Conservation (phyloP, 2,113 vertebrate species). For the Dipodomys merriami region DNA sequence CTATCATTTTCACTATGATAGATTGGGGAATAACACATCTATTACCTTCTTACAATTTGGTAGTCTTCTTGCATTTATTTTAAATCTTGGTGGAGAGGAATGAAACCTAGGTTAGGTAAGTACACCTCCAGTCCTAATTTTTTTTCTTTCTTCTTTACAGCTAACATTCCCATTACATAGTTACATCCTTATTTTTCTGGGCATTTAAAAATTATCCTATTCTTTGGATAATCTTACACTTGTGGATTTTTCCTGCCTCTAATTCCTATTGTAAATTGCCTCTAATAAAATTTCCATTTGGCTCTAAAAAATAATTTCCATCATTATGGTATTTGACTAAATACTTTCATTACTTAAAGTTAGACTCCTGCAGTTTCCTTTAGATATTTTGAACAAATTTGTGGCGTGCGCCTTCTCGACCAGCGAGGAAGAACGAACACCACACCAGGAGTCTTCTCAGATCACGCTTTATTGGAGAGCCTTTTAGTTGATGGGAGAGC, state of each 20-base stretch:
- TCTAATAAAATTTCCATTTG: no score
- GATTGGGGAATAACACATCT: no score
- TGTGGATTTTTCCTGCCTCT: background rate
- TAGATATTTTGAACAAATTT: background rate
- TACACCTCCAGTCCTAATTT: background rate
- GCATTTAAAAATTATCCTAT: no score
- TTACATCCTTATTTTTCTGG: background rate
- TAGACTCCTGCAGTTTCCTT: background rate
- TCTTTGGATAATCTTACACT: background rate
- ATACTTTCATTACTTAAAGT: background rate
- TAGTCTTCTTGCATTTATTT: background rate
- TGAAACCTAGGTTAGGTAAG: background rate
- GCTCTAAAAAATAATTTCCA: background rate
- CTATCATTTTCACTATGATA: no score
- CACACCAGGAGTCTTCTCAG: no score
- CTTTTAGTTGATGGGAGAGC: no score
- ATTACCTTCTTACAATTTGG: background rate
- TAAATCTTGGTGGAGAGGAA: no score
- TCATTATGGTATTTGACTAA: background rate
- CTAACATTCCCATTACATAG: background rate
- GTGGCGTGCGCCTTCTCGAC: no score
- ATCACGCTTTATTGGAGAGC: no score
- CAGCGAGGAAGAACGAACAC: no score
- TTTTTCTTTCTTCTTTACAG: background rate
- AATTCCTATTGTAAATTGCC: no score